Evolutionary conservation across 2,888 invertebrate genomes (phyloP).

Genomic region (Lapara coniferarum): DNA sequence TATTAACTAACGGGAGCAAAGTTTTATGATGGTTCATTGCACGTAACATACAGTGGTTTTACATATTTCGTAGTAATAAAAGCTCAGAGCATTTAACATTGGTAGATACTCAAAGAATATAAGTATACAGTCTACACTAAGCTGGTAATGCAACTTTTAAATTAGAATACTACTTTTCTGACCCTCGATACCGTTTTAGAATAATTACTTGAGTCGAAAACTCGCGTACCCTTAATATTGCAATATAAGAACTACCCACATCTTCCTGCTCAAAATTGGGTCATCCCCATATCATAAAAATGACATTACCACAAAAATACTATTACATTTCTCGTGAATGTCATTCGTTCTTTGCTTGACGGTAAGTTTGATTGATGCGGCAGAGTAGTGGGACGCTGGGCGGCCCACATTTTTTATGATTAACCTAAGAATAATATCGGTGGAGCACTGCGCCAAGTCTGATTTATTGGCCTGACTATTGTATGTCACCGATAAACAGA

Average conservation of each 20-base stretch:
- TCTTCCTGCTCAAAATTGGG: neutral
- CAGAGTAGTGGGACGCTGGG: conserved; percentile 39
- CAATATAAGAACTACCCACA: neutral
- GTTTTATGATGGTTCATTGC: neutral
- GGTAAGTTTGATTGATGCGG: conserved; percentile 56
- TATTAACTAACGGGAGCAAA: no score
- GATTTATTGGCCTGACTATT: conserved; percentile 41
- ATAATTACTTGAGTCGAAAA: neutral
- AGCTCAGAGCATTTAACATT: no score
- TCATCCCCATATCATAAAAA: conserved; percentile 11
- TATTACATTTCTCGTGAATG: conserved; percentile 20
- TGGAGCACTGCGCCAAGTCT: conserved; percentile 37
- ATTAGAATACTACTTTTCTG: no score
- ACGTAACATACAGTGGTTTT: neutral
- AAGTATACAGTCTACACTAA: no score
- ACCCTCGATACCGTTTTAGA: no score
- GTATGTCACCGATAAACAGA: conserved; percentile 21
- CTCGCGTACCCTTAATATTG: no score
- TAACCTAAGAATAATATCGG: conserved; percentile 46
- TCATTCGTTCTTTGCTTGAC: conserved; percentile 33
- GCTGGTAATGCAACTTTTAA: no score
- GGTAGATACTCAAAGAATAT: no score
- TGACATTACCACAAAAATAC: conserved; percentile 22
- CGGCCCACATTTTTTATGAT: conserved; percentile 46
- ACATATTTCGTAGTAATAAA: no score